Evolutionary conservation across 2,888 invertebrate genomes (phyloP).

Genomic region (Disparrhopalites patrizii): DNA sequence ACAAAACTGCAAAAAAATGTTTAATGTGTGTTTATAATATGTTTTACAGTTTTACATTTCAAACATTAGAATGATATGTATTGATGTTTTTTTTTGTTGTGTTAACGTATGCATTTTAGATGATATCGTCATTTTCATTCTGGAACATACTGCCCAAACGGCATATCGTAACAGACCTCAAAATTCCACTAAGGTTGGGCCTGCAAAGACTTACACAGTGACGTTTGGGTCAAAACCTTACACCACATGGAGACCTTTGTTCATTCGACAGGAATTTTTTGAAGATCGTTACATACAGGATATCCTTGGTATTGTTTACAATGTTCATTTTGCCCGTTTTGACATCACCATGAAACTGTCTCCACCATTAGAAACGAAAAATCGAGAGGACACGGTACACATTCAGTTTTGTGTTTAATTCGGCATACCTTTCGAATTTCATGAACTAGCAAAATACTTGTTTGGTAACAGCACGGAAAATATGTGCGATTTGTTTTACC

Average conservation of each 20-base stretch:
- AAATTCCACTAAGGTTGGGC: neutral
- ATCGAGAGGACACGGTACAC: neutral
- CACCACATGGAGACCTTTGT: slow-evolving; percentile 31
- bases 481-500: slow-evolving; percentile 30
- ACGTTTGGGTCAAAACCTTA: slow-evolving; percentile 31
- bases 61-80: slow-evolving; percentile 1
- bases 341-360: slow-evolving; percentile 36
- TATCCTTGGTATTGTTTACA: slow-evolving; percentile 36
- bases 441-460: neutral
- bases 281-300: slow-evolving; percentile 26
- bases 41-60: neutral
- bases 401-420: neutral
- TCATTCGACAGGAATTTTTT: slow-evolving; percentile 21
- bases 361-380: neutral
- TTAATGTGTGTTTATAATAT: no score
- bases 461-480: slow-evolving; percentile 5
- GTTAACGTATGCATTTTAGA: no score
- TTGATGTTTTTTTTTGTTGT: no score
- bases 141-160: slow-evolving; percentile 21
- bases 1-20: no score
- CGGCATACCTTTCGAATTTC: neutral
- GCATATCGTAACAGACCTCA: neutral
- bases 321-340: slow-evolving; percentile 35
- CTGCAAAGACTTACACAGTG: slow-evolving; percentile 27
- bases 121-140: slow-evolving; percentile 30